Base-by-base conservation (phyloP, 2,888 invertebrate genomes). In the Macrostomum cliftonense region DNA sequence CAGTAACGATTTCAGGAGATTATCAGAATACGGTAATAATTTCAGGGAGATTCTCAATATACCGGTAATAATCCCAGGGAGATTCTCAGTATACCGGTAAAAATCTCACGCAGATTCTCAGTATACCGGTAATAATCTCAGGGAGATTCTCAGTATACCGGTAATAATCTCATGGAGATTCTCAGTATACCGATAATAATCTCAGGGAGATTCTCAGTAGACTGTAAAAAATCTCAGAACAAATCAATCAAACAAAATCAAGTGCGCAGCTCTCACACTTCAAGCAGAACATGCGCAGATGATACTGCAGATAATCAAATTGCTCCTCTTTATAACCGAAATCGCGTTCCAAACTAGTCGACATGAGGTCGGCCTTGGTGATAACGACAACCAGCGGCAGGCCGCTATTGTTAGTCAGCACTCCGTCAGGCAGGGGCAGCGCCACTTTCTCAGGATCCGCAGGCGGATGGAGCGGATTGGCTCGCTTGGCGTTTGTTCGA, bases 291-390 rank as follows among this genome's bases (percentile, higher is more conserved):
- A 84, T 80, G 55, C 95, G 77, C 60, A 95, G 79, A 81, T 89
- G 87, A 71, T 89, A 88, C 73, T 95, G 91, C 76, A 95, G 91
- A 73, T 91, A 95, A 74, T 95, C 95, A 67, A 93, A 85, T 72
- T 93, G 87, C 73, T 95, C 93, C 71, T 95, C 93, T 67, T 83
- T 80, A 70, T 86, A 95, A 71, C 93, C 93, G 67, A 84, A 82
- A 68, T 95, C 91, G 70, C 93, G 91, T 71, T 93, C 93, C 66
- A 95, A 75, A 43, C 82, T 83, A 63, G 5, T 9, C 4, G 82
- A 81, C 81, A 95, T 93, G 74, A 86, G 87, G 77, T 95, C 95
- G 65, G 91, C 91, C 84, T 95, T 95, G 57, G 95, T 91, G 60
- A 89, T 83, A 59, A 95, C 91, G 53, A 95, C 91, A 57, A 93